phyloP scores from a whole-genome alignment of 2,113 vertebrate genomes.

The Chloebia gouldiae region DNA sequence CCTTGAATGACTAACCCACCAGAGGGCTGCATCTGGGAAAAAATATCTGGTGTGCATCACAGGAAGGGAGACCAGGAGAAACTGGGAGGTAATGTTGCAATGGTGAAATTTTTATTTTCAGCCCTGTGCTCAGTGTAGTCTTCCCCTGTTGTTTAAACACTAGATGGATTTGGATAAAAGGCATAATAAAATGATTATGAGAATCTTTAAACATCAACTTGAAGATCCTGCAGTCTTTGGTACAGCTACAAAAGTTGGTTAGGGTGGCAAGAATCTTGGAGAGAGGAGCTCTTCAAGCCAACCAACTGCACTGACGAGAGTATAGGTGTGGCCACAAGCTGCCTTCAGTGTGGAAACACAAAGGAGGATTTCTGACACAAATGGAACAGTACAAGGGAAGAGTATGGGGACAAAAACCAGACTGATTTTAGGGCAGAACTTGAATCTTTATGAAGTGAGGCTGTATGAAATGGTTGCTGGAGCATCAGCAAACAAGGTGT shows the following conservation, averaged over 20 bases:
- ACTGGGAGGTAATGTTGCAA: background rate
- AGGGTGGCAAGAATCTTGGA: background rate
- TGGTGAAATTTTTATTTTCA: background rate
- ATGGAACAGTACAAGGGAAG: background rate
- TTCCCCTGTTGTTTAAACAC: background rate
- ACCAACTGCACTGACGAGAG: background rate
- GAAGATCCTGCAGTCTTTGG: background rate
- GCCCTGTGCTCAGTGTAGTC: background rate
- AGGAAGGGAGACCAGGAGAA: background rate
- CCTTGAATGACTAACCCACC: background rate
- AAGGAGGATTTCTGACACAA: background rate
- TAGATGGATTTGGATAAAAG: background rate
- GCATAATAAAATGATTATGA: background rate
- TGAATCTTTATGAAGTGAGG: background rate
- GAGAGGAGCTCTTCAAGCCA: background rate
- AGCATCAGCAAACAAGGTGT: background rate
- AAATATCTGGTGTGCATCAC: background rate
- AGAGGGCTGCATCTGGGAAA: background rate
- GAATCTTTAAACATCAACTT: background rate
- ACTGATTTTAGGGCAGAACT: background rate
- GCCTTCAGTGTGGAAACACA: background rate
- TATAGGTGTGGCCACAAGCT: background rate
- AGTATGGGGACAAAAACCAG: background rate
- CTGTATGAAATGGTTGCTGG: background rate
- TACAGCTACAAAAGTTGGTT: background rate